phyloP scores from a whole-genome alignment of 2,888 invertebrate species.

The Drosophila vallismaia region DNA sequence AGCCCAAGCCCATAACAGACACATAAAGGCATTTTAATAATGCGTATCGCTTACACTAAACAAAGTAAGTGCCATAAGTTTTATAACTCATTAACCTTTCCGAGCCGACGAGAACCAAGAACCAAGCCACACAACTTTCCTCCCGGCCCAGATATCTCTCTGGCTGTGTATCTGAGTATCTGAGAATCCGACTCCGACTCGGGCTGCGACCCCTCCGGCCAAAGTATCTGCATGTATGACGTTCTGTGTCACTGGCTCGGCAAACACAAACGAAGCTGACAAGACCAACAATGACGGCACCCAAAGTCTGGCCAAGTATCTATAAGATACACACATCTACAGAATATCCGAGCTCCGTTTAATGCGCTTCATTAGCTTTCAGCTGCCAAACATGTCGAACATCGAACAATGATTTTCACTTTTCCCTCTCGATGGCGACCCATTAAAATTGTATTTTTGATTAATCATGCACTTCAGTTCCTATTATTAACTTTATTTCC shows the following conservation, averaged over 20 bases:
- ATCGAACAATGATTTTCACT: slow-evolving; percentile 67
- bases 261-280: slow-evolving; percentile 19
- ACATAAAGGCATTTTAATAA: slow-evolving; percentile 66
- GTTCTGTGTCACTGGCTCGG: slow-evolving; percentile 67
- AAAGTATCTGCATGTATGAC: slow-evolving; percentile 12
- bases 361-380: slow-evolving; percentile 70
- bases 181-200: slow-evolving; percentile 17
- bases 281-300: slow-evolving; percentile 33
- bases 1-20: background rate
- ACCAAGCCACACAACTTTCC: slow-evolving; percentile 21
- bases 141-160: slow-evolving; percentile 16
- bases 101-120: slow-evolving; percentile 33
- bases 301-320: slow-evolving; percentile 38
- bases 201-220: background rate
- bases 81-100: slow-evolving; percentile 75
- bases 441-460: slow-evolving; percentile 67
- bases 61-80: slow-evolving; percentile 61
- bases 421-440: slow-evolving; percentile 38
- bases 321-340: slow-evolving; percentile 46
- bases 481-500: background rate
- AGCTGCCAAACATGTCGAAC: slow-evolving; percentile 44
- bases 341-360: slow-evolving; percentile 33
- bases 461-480: slow-evolving; percentile 58
- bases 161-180: slow-evolving; percentile 10
- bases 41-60: slow-evolving; percentile 66